These are phyloP conservation scores for Phortica variegata DNA, from an alignment of 1,140 invertebrate genomes.

Conservation along the genomic window DNA sequence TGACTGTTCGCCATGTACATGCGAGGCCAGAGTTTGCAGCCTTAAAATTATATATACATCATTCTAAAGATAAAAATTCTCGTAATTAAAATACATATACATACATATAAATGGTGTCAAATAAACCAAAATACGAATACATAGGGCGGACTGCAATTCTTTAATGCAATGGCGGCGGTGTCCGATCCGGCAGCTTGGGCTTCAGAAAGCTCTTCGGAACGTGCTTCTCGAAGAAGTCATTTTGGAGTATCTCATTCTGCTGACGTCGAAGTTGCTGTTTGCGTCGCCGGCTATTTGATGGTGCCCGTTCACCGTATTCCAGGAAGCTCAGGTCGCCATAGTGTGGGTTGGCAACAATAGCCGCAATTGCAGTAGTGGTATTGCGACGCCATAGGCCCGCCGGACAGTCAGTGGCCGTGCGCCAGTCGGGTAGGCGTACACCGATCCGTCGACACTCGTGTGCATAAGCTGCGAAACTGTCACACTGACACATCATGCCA, in stretches of 20 bases:
- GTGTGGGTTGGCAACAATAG: slow-evolving; percentile 21
- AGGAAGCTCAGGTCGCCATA: slow-evolving; percentile 31
- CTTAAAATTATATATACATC: no score
- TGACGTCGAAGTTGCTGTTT: slow-evolving; percentile 14
- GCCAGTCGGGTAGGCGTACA: slow-evolving; percentile 68
- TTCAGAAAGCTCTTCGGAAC: slow-evolving; percentile 44
- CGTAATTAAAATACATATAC: no score
- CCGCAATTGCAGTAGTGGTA: slow-evolving; percentile 17
- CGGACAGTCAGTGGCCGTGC: slow-evolving; percentile 64
- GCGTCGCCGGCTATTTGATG: slow-evolving; percentile 2
- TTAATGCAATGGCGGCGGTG: slow-evolving; percentile 51
- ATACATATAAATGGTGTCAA: slow-evolving; percentile 1
- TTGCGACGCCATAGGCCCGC: slow-evolving; percentile 37
- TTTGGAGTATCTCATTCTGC: slow-evolving; percentile 29
- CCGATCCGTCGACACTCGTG: slow-evolving; percentile 80
- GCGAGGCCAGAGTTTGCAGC: no score
- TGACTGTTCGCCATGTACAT: no score
- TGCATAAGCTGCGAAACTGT: slow-evolving; percentile 84
- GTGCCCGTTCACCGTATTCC: neutral
- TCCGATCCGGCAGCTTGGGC: slow-evolving; percentile 48
- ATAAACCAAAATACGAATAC: neutral
- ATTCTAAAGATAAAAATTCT: no score
- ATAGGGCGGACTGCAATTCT: no score
- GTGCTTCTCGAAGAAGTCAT: slow-evolving; percentile 47
- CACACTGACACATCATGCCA: slow-evolving; percentile 79